phyloP scores from a whole-genome alignment of 2,797 vertebrate genomes.

The Melopsittacus undulatus region DNA sequence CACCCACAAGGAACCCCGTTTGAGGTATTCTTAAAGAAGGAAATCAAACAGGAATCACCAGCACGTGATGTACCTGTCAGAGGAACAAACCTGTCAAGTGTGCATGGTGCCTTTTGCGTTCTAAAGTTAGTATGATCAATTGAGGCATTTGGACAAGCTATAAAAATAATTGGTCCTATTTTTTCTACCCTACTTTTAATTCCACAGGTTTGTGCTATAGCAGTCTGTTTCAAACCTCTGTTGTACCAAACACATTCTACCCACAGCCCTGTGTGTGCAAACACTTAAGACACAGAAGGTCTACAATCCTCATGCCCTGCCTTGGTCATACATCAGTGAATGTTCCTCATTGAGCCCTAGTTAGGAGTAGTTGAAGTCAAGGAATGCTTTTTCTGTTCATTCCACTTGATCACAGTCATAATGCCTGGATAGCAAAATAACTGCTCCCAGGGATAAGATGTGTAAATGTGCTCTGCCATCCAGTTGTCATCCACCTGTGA shows the following conservation, averaged over 20 bases:
- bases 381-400: neutral
- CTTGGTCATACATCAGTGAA: neutral
- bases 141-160: neutral
- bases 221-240: neutral
- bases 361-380: neutral
- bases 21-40: constrained; percentile 14
- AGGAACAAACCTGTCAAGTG: constrained; percentile 32
- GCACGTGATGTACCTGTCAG: constrained; percentile 34
- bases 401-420: neutral
- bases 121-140: constrained; percentile 9
- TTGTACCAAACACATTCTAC: neutral
- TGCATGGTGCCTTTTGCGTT: neutral
- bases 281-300: fast-evolving
- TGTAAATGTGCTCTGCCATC: neutral
- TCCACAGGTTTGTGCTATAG: neutral
- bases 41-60: constrained; percentile 27
- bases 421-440: neutral
- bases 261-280: neutral
- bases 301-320: fast-evolving
- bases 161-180: constrained; percentile 6
- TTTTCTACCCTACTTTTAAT: neutral
- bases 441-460: neutral
- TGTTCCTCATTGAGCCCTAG: neutral
- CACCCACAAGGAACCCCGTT: constrained; percentile 10
- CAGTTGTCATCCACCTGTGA: neutral